Evolutionary conservation across 2,888 invertebrate species (phyloP).

Genomic region (Deilephila elpenor): DNA sequence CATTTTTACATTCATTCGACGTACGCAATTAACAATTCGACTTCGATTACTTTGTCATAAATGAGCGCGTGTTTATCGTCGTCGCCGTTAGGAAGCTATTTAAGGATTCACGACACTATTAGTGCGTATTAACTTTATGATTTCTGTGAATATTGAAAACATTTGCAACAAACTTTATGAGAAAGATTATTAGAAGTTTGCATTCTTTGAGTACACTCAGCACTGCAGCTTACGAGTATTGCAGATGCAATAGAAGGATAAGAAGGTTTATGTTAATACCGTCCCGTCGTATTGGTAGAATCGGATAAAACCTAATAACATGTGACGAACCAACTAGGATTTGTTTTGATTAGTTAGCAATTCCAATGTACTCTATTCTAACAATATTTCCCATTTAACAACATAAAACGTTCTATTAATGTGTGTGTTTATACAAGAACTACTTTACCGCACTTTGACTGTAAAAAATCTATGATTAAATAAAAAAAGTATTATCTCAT

Average conservation of each 20-base stretch:
- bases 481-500: background rate
- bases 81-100: conserved; percentile 68
- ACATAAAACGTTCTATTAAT: background rate
- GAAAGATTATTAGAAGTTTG: conserved; percentile 48
- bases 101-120: conserved; percentile 64
- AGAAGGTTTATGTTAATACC: conserved; percentile 14
- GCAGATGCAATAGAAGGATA: conserved; percentile 19
- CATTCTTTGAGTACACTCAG: conserved; percentile 34
- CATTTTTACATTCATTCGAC: conserved; percentile 81
- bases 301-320: background rate
- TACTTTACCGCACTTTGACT: background rate
- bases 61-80: conserved; percentile 62
- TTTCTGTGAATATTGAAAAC: conserved; percentile 64
- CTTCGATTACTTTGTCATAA: conserved; percentile 81
- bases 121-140: conserved; percentile 65
- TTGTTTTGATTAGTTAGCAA: conserved; percentile 9
- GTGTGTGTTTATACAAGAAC: background rate
- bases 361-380: background rate
- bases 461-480: background rate
- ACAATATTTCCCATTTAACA: background rate
- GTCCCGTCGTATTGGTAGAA: background rate
- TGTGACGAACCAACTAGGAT: background rate
- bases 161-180: conserved; percentile 63
- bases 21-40: conserved; percentile 79
- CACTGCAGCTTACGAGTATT: background rate